A percentile compares a stretch with the other conserved stretches of the same genome.
phyloP scores from a whole-genome alignment of 1,140 invertebrate genomes.

The Adelges cooleyi region DNA sequence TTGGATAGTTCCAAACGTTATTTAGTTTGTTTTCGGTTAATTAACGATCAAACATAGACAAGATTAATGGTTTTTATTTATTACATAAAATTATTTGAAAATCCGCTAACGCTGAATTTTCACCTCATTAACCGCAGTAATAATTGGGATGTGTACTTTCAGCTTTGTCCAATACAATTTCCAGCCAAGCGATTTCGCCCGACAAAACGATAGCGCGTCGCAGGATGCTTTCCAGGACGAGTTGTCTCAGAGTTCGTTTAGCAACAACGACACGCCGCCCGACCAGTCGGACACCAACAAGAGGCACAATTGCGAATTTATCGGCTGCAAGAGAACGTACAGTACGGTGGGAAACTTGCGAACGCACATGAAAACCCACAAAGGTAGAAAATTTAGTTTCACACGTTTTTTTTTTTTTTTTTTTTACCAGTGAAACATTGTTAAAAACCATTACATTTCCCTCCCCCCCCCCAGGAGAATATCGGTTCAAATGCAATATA shows the following conservation, averaged over 20 bases:
- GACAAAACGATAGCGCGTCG: not conserved
- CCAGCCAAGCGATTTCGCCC: constrained; percentile 1
- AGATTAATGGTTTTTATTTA: no score
- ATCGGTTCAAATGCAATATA: constrained; percentile 81
- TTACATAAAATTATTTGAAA: no score
- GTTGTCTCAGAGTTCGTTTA: constrained; percentile 20
- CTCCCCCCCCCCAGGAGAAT: no score
- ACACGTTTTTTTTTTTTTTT: not conserved
- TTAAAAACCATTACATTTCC: no score
- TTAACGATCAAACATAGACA: no score
- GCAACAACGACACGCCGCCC: constrained; percentile 47
- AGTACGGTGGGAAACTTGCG: constrained; percentile 88
- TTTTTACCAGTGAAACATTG: not conserved
- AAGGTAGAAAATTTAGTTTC: constrained; percentile 49
- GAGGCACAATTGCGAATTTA: constrained; percentile 76
- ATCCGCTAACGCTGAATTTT: no score
- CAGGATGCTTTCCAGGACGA: constrained; percentile 15
- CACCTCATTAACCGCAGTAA: no score
- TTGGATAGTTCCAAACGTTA: no score
- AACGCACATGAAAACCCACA: constrained; percentile 92
- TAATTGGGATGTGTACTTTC: no score
- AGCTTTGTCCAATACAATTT: constrained; percentile 17
- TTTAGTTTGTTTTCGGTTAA: no score
- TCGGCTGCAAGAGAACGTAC: constrained; percentile 78
- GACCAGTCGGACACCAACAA: constrained; percentile 47